Evolutionary conservation across 2,797 vertebrate species (phyloP).

Genomic region (Ataeniobius toweri): DNA sequence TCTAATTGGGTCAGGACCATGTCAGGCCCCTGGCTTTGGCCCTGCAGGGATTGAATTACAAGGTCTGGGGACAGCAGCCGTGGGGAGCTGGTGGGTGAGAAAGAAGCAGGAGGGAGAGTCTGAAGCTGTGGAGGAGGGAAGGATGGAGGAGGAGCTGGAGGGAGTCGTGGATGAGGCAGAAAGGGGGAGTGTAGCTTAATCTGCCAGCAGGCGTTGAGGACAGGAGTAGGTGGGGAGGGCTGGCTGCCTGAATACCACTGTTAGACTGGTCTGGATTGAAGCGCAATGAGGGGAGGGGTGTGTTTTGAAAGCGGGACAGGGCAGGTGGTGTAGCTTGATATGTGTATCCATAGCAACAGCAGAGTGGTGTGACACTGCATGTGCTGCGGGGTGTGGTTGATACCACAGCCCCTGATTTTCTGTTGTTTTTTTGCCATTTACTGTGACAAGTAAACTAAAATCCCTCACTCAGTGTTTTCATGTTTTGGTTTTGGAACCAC

Average conservation of each 20-base stretch:
- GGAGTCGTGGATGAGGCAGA: constrained; percentile 23
- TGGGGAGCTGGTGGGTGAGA: constrained; percentile 38
- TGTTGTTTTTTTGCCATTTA: constrained; percentile 28
- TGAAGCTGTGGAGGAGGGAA: constrained; percentile 6
- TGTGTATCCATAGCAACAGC: constrained; percentile 74
- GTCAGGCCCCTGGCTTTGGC: constrained; percentile 79
- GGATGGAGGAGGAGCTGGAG: constrained; percentile 14
- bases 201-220: constrained; percentile 48
- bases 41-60: constrained; percentile 82
- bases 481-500: not conserved
- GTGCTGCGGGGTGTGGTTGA: constrained; percentile 63
- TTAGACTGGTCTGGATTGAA: constrained; percentile 62
- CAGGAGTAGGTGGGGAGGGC: constrained; percentile 31
- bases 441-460: not conserved
- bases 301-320: constrained; percentile 51
- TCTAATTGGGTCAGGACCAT: constrained; percentile 81
- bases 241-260: constrained; percentile 46
- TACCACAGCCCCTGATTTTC: constrained; percentile 17
- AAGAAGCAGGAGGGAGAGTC: constrained; percentile 37
- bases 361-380: constrained; percentile 66
- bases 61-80: constrained; percentile 65
- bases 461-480: not conserved
- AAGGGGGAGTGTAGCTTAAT: constrained; percentile 33
- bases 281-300: constrained; percentile 17
- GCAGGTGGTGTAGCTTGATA: constrained; percentile 80